Conservation (phyloP, 2,113 vertebrate species). For the Mesembrinibis cayennensis region DNA sequence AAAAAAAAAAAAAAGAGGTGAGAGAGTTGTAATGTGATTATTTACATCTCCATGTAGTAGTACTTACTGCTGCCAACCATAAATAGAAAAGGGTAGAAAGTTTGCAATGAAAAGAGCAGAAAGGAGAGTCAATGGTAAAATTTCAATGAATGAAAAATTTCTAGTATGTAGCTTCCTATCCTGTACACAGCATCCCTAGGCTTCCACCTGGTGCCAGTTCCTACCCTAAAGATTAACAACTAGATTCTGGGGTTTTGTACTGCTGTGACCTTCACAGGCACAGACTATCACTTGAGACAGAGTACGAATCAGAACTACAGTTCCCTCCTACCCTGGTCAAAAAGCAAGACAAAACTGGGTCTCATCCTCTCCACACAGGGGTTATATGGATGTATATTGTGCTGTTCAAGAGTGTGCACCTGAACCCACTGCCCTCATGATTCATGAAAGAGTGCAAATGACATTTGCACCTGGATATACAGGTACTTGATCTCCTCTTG, state of each 20-base stretch:
- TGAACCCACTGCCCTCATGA: neutral
- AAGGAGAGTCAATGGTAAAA: neutral
- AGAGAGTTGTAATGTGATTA: neutral
- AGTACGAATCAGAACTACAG: neutral
- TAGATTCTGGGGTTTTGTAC: neutral
- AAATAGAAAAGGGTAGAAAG: neutral
- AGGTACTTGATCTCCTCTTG: neutral
- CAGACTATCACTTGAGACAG: neutral
- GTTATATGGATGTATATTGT: neutral
- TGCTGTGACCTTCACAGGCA: neutral
- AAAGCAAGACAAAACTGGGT: neutral
- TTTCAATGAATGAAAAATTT: neutral
- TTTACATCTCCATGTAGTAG: neutral
- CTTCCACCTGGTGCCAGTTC: neutral
- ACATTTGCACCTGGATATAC: neutral
- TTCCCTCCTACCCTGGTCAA: neutral
- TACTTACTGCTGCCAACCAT: neutral
- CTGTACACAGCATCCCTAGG: neutral
- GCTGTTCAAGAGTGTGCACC: neutral
- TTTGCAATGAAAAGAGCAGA: neutral
- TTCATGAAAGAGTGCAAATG: neutral
- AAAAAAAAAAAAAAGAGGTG: fast-evolving
- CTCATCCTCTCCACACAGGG: neutral
- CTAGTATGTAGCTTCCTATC: neutral
- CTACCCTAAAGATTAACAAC: neutral